These are phyloP conservation scores for Mantis religiosa DNA, from an alignment of 2,888 invertebrate genomes.

Conservation along the genomic window DNA sequence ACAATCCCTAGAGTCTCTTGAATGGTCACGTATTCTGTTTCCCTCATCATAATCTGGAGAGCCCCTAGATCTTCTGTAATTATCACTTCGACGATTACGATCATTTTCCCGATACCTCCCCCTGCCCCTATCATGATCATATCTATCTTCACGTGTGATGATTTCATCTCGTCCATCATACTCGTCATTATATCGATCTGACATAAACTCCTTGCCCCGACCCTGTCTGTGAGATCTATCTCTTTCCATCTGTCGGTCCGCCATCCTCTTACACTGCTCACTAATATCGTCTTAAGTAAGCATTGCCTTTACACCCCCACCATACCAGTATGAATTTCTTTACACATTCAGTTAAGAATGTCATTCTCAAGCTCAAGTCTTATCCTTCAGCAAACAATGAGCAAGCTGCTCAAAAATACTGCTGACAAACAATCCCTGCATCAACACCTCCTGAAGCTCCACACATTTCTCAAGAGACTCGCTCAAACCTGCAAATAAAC, in stretches of 20 bases:
- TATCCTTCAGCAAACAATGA: background rate
- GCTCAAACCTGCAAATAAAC: background rate
- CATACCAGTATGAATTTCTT: background rate
- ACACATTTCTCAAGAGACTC: background rate
- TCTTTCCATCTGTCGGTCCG: constrained; percentile 8
- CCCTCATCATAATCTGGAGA: background rate
- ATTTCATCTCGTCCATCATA: background rate
- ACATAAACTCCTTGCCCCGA: background rate
- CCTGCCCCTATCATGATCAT: background rate
- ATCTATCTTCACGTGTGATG: background rate
- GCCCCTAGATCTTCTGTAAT: background rate
- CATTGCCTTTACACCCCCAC: background rate
- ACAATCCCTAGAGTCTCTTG: background rate
- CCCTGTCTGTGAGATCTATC: background rate
- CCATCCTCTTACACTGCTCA: background rate
- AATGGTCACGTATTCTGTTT: background rate
- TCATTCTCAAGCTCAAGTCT: background rate
- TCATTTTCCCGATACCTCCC: background rate
- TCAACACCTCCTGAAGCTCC: background rate
- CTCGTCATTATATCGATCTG: background rate
- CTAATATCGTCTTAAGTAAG: background rate
- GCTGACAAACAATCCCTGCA: too few relatives aligned
- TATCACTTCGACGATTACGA: background rate
- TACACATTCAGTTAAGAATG: background rate
- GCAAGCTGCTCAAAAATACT: background rate